Conservation (phyloP, 2,888 invertebrate genomes). For the Metopia argyrocephala region DNA sequence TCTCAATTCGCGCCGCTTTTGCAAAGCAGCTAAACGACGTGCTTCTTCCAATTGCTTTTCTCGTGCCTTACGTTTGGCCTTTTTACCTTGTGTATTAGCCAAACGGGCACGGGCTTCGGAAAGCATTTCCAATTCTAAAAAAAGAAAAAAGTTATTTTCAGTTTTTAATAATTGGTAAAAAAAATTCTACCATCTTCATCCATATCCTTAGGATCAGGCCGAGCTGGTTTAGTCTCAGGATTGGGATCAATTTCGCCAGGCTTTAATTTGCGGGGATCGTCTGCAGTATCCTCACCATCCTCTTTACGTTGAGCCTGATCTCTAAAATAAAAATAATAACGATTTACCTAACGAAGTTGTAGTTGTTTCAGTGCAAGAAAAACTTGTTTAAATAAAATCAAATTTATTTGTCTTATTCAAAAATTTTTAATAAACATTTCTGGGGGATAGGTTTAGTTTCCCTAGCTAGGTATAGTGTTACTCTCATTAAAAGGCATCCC, state of each 20-base stretch:
- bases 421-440: too few relatives aligned
- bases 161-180: background rate
- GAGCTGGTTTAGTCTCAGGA: conserved; percentile 99
- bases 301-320: conserved; percentile 98
- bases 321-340: conserved; percentile 80
- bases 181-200: conserved; percentile 95
- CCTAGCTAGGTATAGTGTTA: too few relatives aligned
- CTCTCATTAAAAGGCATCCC: too few relatives aligned
- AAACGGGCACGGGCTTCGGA: conserved; percentile 98
- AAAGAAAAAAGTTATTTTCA: conserved; percentile 56
- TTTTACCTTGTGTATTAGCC: conserved; percentile 98
- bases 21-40: conserved; percentile 94
- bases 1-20: conserved; percentile 97
- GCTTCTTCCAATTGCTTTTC: conserved; percentile 99
- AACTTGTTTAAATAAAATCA: too few relatives aligned
- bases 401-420: too few relatives aligned
- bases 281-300: conserved; percentile 93
- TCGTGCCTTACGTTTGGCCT: conserved; percentile 94
- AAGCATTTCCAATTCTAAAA: conserved; percentile 96
- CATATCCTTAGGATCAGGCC: conserved; percentile 99
- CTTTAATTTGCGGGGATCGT: conserved; percentile 97
- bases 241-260: conserved; percentile 99
- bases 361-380: too few relatives aligned
- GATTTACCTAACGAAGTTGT: too few relatives aligned
- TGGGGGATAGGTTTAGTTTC: too few relatives aligned